Evolutionary conservation across 2,888 invertebrate genomes (phyloP).

Genomic region (Diaprepes abbreviatus): DNA sequence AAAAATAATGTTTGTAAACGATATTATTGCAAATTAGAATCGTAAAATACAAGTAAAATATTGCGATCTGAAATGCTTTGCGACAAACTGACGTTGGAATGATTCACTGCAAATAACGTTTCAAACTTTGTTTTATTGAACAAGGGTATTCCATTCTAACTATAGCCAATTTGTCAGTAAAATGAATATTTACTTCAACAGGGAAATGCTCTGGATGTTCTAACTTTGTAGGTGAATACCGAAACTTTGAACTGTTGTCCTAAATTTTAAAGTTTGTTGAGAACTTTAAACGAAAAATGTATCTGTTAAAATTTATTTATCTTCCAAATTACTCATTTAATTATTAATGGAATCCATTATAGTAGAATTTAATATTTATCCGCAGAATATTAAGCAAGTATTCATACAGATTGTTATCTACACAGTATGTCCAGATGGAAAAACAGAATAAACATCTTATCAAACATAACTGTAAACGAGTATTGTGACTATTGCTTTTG

Average conservation of each 20-base stretch:
- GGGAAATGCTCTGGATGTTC: not conserved
- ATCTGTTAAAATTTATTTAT: too few relatives aligned
- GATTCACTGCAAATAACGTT: not conserved
- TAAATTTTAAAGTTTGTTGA: too few relatives aligned
- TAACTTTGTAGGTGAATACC: not conserved
- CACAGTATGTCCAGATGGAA: too few relatives aligned
- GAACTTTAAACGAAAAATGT: too few relatives aligned
- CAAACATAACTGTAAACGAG: too few relatives aligned
- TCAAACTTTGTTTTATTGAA: slow-evolving; percentile 10
- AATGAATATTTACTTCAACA: slow-evolving; percentile 1
- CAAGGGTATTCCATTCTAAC: slow-evolving; percentile 6
- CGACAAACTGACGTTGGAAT: not conserved
- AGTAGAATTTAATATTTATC: too few relatives aligned
- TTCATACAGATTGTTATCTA: too few relatives aligned
- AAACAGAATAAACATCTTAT: too few relatives aligned
- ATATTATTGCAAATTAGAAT: not conserved
- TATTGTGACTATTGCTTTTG: too few relatives aligned
- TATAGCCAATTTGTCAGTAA: slow-evolving; percentile 6
- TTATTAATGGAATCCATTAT: too few relatives aligned
- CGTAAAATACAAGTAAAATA: slow-evolving; percentile 5
- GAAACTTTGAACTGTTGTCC: not conserved
- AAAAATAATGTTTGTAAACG: not conserved
- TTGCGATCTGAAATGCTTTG: not conserved
- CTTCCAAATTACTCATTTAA: too few relatives aligned
- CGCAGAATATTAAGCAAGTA: too few relatives aligned